phyloP scores from a whole-genome alignment of 2,888 invertebrate genomes.

The Lasioglossum zephyrum region DNA sequence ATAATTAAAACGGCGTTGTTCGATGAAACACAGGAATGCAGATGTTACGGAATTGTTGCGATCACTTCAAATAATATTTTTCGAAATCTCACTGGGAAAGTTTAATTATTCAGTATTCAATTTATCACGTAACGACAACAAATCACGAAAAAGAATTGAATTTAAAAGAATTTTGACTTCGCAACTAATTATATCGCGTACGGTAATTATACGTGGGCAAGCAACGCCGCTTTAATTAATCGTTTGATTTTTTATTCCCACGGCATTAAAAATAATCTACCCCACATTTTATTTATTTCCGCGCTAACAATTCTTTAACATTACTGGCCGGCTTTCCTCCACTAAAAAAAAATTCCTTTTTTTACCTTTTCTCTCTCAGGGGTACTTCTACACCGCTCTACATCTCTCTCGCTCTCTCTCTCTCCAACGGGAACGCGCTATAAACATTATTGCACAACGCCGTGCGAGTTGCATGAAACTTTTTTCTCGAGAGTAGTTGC shows the following conservation, averaged over 20 bases:
- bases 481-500: neutral
- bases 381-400: neutral
- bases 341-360: neutral
- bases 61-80: neutral
- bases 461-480: neutral
- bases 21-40: neutral
- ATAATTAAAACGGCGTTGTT: neutral
- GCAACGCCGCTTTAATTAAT: constrained; percentile 1
- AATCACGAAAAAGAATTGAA: neutral
- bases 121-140: neutral
- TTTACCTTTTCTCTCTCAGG: constrained; percentile 1
- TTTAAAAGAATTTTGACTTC: neutral
- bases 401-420: neutral
- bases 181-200: constrained; percentile 7
- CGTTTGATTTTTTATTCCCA: neutral
- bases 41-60: neutral
- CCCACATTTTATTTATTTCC: neutral
- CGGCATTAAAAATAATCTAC: constrained; percentile 15
- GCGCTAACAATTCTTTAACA: neutral
- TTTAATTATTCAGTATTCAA: neutral
- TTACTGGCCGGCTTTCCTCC: neutral
- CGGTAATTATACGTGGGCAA: neutral
- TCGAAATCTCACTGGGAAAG: neutral
- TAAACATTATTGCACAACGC: constrained; percentile 4
- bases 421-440: neutral